phyloP scores from a whole-genome alignment of 2,113 vertebrate genomes.

The Candoia aspera region DNA sequence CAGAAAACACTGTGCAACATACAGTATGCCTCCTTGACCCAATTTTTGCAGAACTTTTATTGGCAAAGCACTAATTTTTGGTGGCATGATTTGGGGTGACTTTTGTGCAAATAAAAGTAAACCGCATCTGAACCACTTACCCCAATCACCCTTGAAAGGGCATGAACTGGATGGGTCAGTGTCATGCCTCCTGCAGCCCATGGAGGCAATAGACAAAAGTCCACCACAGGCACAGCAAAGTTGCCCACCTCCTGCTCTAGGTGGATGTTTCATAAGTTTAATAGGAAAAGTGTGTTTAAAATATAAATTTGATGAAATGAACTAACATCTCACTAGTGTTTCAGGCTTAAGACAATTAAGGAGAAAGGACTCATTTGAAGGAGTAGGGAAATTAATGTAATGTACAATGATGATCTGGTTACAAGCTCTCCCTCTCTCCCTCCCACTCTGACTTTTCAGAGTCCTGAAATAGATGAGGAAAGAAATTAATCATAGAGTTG shows the following conservation, averaged over 20 bases:
- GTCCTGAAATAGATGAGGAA: neutral
- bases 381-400: neutral
- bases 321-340: neutral
- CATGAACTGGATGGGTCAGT: neutral
- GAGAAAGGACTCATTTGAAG: neutral
- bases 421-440: neutral
- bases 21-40: neutral
- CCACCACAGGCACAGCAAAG: neutral
- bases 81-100: neutral
- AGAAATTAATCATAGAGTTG: neutral
- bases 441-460: neutral
- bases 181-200: neutral
- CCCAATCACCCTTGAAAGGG: neutral
- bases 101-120: neutral
- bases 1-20: neutral
- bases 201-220: neutral
- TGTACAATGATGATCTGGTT: neutral
- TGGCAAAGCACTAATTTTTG: neutral
- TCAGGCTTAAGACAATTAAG: neutral
- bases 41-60: neutral
- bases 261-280: neutral
- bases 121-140: neutral
- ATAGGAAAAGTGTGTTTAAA: neutral
- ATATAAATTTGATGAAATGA: neutral
- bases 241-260: neutral